Evolutionary conservation across 1,140 invertebrate genomes (phyloP).

Genomic region (Leptinotarsa undecemlineata): DNA sequence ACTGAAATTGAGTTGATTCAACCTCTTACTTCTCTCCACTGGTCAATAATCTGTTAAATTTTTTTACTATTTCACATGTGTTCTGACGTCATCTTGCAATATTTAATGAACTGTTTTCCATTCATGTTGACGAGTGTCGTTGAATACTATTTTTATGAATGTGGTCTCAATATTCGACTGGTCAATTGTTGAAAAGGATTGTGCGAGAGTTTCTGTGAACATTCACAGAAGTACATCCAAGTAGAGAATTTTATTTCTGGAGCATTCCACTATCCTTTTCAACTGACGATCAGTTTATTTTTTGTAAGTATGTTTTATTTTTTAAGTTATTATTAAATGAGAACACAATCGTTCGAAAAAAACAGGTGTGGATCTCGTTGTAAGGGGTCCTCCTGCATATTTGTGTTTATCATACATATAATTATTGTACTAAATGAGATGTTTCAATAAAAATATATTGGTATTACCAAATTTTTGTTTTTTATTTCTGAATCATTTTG

Average conservation of each 20-base stretch:
- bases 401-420: conserved; percentile 42
- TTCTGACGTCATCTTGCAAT: conserved; percentile 9
- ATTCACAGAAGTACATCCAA: not conserved
- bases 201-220: not conserved
- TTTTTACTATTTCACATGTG: not conserved
- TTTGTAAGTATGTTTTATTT: conserved; percentile 38
- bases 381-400: conserved; percentile 36
- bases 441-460: conserved; percentile 45
- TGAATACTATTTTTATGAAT: conserved; percentile 22
- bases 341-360: conserved; percentile 30
- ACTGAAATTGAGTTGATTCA: not conserved
- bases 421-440: conserved; percentile 43
- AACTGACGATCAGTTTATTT: conserved; percentile 8
- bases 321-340: conserved; percentile 42
- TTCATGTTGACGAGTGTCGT: conserved; percentile 20
- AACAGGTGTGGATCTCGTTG: conserved; percentile 35
- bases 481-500: not conserved
- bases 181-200: not conserved
- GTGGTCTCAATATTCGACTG: conserved; percentile 18
- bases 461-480: conserved; percentile 19
- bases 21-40: not conserved
- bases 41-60: not conserved
- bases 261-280: not conserved
- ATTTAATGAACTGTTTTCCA: conserved; percentile 21
- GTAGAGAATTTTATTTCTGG: conserved; percentile 4